These are phyloP conservation scores for Patella caerulea DNA, from an alignment of 2,888 invertebrate species.

Conservation along the genomic window DNA sequence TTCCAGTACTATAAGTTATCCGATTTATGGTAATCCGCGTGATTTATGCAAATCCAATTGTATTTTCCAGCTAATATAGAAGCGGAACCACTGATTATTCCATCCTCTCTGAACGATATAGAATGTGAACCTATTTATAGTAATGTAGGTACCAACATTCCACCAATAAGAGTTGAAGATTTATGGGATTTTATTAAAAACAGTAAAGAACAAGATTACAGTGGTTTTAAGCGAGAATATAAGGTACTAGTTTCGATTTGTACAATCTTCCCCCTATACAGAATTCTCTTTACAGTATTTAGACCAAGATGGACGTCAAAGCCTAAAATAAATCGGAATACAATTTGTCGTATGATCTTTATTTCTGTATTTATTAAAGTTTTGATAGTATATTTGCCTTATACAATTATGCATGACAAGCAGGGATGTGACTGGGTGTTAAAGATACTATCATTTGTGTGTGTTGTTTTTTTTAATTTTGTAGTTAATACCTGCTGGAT, in stretches of 20 bases:
- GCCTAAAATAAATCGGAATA: too few relatives aligned
- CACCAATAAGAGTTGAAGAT: conserved; percentile 66
- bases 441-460: too few relatives aligned
- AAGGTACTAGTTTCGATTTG: conserved; percentile 46
- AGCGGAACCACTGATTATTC: conserved; percentile 55
- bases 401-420: too few relatives aligned
- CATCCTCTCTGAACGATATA: conserved; percentile 34
- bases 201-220: conserved; percentile 61
- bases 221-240: conserved; percentile 65
- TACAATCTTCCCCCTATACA: neutral
- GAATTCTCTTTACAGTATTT: too few relatives aligned
- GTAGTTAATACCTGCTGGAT: conserved; percentile 66
- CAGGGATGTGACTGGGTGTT: too few relatives aligned
- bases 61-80: conserved; percentile 56
- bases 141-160: conserved; percentile 53
- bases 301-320: neutral
- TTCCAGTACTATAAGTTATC: too few relatives aligned
- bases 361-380: too few relatives aligned
- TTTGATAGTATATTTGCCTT: too few relatives aligned
- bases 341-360: too few relatives aligned
- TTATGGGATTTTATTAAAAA: conserved; percentile 69
- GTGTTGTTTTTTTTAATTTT: conserved; percentile 14
- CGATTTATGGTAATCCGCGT: too few relatives aligned
- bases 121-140: conserved; percentile 62
- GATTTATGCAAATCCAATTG: too few relatives aligned